Evolutionary conservation across 2,113 vertebrate species (phyloP).

Genomic region (Chaetodon trifascialis): DNA sequence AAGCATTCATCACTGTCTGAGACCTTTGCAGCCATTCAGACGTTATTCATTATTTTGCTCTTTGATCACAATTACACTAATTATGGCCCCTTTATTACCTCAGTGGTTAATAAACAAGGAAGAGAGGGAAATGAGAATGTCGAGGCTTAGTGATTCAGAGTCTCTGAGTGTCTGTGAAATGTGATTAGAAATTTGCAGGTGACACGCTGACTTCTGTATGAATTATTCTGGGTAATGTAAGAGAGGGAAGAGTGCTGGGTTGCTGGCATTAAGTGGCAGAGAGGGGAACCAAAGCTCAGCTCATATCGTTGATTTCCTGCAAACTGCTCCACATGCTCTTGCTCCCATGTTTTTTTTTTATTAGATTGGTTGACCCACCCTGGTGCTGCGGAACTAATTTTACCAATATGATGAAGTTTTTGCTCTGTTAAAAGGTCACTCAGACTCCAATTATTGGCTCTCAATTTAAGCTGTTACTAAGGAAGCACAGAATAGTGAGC

Average conservation of each 20-base stretch:
- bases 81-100: constrained; percentile 53
- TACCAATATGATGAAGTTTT: constrained; percentile 44
- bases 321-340: constrained; percentile 27
- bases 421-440: constrained; percentile 42
- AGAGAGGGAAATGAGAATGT: constrained; percentile 30
- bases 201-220: constrained; percentile 31
- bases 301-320: constrained; percentile 28
- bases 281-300: constrained; percentile 26
- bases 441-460: constrained; percentile 48
- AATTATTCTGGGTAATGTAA: constrained; percentile 18
- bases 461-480: constrained; percentile 24
- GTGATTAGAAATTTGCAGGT: constrained; percentile 56
- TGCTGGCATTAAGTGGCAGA: background rate
- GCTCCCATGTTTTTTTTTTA: constrained; percentile 9
- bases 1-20: constrained; percentile 59
- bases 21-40: constrained; percentile 58
- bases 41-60: constrained; percentile 62
- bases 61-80: constrained; percentile 68
- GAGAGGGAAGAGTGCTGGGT: background rate
- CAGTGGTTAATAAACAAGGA: constrained; percentile 59
- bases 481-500: constrained; percentile 18
- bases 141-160: constrained; percentile 36
- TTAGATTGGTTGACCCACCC: constrained; percentile 41
- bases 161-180: constrained; percentile 46
- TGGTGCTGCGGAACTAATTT: constrained; percentile 57